Evolutionary conservation across 2,888 invertebrate genomes (phyloP), one percentile per base, ranked within the genome.

Genomic region (Drosophila diplacantha): DNA sequence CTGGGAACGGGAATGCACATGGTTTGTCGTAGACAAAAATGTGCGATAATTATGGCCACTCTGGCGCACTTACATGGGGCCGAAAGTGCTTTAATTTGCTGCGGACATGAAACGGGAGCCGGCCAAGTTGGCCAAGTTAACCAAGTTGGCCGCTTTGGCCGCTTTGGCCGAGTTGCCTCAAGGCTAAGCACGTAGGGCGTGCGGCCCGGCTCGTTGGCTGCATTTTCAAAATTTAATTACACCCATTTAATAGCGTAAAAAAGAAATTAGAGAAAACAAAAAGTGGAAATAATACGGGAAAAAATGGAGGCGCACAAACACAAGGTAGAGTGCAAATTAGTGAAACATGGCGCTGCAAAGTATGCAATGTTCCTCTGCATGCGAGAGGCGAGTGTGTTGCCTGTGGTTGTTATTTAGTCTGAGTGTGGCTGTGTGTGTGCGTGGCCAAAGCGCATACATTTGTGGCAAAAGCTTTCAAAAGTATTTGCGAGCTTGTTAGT

Each of bases 311-410:
- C 8, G 39, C 63, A 66, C 46, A 55, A 62, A 64, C 68, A 68
- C 67, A 75, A 75, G 72, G 75, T 75, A 75, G 74, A 73, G 78
- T 85, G 74, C 75, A 81, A 85, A 85, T 85, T 85, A 81, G 85
- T 80, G 80, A 80, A 80, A 63, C 74, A 62, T 62, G 71, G 70
- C 75, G 73, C 73, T 73, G 66, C 51, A 72, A 79, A 81, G 66
- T 81, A 75, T 75, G 75, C 74, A 69, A 73, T 71, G 75, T 58
- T 50, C 35, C 51, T 46, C 46, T 32, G 44, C 44, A 31, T 46
- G 44, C 44, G 29, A 29, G 12, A 24, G 24, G 24, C 41, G 18
- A 44, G 44, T 44, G 44, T 44, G 18, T 18, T 29, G 29, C 12
- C 14, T 29, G 44, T 18, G 44, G 29, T 29, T 44, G 44, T 44